Conservation (phyloP, 2,888 invertebrate genomes). For the Drosophila paracracens region DNA sequence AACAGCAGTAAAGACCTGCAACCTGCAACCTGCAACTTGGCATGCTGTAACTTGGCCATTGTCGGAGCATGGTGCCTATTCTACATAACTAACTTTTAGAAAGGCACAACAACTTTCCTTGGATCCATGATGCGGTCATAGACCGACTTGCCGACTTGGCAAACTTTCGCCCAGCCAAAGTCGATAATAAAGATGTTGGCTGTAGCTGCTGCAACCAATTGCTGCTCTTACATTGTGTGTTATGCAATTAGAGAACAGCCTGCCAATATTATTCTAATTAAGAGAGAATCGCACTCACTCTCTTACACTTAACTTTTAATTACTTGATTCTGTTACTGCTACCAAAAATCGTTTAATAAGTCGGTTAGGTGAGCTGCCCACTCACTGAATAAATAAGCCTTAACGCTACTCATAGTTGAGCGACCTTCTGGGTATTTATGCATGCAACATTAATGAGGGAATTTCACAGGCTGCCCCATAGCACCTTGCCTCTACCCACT, state of each 20-base stretch:
- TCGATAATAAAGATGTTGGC: conserved; percentile 43
- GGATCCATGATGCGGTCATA: conserved; percentile 60
- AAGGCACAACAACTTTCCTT: conserved; percentile 76
- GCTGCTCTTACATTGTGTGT: conserved; percentile 27
- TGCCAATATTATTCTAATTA: conserved; percentile 58
- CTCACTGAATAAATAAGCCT: conserved; percentile 7
- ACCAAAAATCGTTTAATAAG: conserved; percentile 37
- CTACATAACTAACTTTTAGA: conserved; percentile 73
- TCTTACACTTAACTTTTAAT: not conserved
- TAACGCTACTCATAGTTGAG: conserved; percentile 34
- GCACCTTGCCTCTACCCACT: not conserved
- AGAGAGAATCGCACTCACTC: not conserved
- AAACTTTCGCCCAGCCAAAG: conserved; percentile 60
- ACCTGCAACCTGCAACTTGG: conserved; percentile 36
- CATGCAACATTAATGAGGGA: conserved; percentile 61
- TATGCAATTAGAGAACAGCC: conserved; percentile 59
- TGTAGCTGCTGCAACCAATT: conserved; percentile 18
- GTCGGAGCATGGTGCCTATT: conserved; percentile 45
- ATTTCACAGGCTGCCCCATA: conserved; percentile 43
- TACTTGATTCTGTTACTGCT: not conserved
- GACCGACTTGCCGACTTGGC: conserved; percentile 35
- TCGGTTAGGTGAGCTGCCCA: conserved; percentile 23
- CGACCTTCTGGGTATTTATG: conserved; percentile 34
- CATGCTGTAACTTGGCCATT: conserved; percentile 59
- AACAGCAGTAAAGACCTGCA: conserved; percentile 20